A percentile compares a stretch with the other conserved stretches of the same genome.
Evolutionary conservation across 2,888 invertebrate genomes (phyloP).

Genomic region (Spodoptera picta): DNA sequence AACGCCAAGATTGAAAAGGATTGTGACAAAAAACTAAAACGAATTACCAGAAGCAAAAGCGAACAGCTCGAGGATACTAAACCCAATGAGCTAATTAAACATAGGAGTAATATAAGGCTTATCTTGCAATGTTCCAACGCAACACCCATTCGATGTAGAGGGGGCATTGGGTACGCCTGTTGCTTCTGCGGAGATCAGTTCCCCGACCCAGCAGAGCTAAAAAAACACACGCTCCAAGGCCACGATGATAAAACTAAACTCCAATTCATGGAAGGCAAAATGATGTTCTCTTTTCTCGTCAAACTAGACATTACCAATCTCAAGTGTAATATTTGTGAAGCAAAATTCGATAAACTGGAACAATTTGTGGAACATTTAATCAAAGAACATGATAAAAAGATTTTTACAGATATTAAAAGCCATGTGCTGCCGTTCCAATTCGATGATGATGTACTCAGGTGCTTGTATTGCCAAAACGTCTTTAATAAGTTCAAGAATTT

Average conservation of each 20-base stretch:
- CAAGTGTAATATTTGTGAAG: constrained; percentile 49
- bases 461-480: constrained; percentile 46
- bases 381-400: constrained; percentile 47
- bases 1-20: constrained; percentile 46
- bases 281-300: constrained; percentile 55
- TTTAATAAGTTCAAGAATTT: constrained; percentile 61
- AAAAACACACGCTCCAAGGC: constrained; percentile 59
- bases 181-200: constrained; percentile 63
- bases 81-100: constrained; percentile 48
- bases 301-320: constrained; percentile 58
- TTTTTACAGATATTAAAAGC: constrained; percentile 53
- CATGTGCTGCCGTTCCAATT: constrained; percentile 58
- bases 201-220: constrained; percentile 59
- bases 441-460: constrained; percentile 40
- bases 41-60: constrained; percentile 9
- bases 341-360: constrained; percentile 46
- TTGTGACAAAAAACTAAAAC: constrained; percentile 30
- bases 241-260: constrained; percentile 59
- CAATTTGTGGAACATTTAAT: constrained; percentile 51
- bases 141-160: constrained; percentile 59
- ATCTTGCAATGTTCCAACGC: constrained; percentile 64
- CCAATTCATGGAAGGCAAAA: constrained; percentile 56
- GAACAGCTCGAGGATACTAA: constrained; percentile 22
- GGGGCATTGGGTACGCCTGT: constrained; percentile 61
- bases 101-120: constrained; percentile 51